phyloP scores from a whole-genome alignment of 1,140 invertebrate genomes.

The Chlorops oryzae region DNA sequence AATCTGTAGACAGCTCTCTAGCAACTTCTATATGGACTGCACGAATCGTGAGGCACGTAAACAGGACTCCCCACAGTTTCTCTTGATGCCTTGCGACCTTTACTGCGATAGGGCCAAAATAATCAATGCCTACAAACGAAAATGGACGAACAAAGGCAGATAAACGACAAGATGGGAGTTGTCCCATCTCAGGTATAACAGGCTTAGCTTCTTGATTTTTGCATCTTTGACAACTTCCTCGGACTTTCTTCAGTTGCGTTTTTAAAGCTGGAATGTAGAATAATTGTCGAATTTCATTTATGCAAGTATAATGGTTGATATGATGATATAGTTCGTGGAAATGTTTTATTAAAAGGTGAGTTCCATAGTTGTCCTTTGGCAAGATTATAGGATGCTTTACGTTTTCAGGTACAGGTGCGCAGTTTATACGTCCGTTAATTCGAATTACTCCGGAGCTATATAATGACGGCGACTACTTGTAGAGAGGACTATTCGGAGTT shows the following conservation, averaged over 20 bases:
- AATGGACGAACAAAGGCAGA: not conserved
- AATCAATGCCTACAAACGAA: not conserved
- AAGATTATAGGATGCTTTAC: not conserved
- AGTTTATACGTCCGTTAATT: too few species aligned
- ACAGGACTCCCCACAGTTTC: slow-evolving; percentile 19
- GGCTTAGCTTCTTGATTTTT: slow-evolving; percentile 5
- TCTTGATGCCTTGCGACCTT: slow-evolving; percentile 12
- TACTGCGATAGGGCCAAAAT: slow-evolving; percentile 11
- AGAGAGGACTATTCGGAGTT: not conserved
- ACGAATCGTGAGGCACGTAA: too few species aligned
- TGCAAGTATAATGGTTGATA: not conserved
- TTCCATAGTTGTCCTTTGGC: slow-evolving; percentile 1
- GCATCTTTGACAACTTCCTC: not conserved
- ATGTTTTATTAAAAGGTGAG: not conserved
- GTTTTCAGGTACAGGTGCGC: too few species aligned
- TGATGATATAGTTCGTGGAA: not conserved
- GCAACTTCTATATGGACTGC: slow-evolving; percentile 19
- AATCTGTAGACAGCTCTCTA: too few species aligned
- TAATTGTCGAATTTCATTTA: not conserved
- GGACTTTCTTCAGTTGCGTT: not conserved
- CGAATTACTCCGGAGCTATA: not conserved
- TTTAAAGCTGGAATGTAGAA: not conserved
- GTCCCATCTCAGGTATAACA: not conserved
- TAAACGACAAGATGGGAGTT: not conserved
- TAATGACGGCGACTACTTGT: not conserved